Conservation (phyloP, 2,113 vertebrate species). For the Phyllostomus discolor region DNA sequence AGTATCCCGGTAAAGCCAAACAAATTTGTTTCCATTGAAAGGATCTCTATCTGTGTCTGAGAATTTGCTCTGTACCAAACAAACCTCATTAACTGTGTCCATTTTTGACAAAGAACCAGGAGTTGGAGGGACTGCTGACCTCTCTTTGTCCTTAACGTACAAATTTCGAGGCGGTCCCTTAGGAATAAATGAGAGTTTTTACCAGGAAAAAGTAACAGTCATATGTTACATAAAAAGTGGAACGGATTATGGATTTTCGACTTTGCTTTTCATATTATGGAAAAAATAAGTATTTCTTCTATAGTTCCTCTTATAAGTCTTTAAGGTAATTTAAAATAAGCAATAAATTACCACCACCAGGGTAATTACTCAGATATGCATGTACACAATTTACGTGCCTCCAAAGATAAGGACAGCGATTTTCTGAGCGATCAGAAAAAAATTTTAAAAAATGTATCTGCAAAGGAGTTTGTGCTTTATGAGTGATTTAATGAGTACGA, state of each 20-base stretch:
- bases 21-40: conserved; percentile 98
- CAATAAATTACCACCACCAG: conserved; percentile 19
- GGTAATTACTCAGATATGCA: conserved; percentile 7
- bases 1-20: conserved; percentile 97
- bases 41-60: conserved; percentile 95
- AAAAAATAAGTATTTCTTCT: conserved; percentile 36
- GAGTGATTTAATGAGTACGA: conserved; percentile 9
- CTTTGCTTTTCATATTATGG: conserved; percentile 47
- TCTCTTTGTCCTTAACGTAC: conserved; percentile 87
- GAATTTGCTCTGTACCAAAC: conserved; percentile 94
- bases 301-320: conserved; percentile 41
- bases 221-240: conserved; percentile 51
- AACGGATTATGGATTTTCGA: conserved; percentile 12
- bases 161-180: conserved; percentile 77
- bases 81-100: conserved; percentile 96
- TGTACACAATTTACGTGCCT: background rate
- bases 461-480: background rate
- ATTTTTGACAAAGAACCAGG: conserved; percentile 89
- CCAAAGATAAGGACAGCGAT: background rate
- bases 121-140: conserved; percentile 84
- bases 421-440: conserved; percentile 23
- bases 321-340: conserved; percentile 36
- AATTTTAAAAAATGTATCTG: background rate
- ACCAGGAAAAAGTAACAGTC: conserved; percentile 62
- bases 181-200: conserved; percentile 74